phyloP scores from a whole-genome alignment of 2,797 vertebrate species.

The Zalophus californianus region DNA sequence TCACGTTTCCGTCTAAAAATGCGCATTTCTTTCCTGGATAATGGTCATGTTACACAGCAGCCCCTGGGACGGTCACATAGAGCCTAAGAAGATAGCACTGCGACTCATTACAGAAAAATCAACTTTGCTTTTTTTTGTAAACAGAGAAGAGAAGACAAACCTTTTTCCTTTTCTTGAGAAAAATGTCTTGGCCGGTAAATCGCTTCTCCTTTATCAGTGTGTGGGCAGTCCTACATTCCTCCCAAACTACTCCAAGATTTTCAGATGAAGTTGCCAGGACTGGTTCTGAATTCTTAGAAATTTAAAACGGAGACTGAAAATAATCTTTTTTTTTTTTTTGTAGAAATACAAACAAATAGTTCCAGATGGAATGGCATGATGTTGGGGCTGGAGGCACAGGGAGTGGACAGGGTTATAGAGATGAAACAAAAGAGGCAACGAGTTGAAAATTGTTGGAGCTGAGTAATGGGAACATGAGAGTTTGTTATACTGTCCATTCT shows the following conservation, averaged over 20 bases:
- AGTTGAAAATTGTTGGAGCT: neutral
- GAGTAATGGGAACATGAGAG: neutral
- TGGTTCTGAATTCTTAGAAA: slow-evolving; percentile 39
- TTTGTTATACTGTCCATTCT: neutral
- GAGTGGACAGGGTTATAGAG: neutral
- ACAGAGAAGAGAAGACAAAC: slow-evolving; percentile 50
- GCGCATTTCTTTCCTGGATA: slow-evolving; percentile 39
- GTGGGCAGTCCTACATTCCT: slow-evolving; percentile 58
- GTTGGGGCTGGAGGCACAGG: neutral
- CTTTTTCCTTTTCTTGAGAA: slow-evolving; percentile 68
- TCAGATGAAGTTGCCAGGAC: slow-evolving; percentile 37
- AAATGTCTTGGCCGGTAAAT: slow-evolving; percentile 66
- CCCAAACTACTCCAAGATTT: slow-evolving; percentile 48
- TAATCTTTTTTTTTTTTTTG: neutral
- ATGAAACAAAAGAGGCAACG: neutral
- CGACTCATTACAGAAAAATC: slow-evolving; percentile 54
- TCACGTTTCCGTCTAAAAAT: slow-evolving; percentile 66
- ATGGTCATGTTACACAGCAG: slow-evolving; percentile 3
- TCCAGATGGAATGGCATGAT: slow-evolving; percentile 24
- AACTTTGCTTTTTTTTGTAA: neutral
- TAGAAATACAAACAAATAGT: slow-evolving; percentile 47
- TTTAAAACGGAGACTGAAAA: slow-evolving; percentile 55
- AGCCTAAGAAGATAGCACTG: neutral
- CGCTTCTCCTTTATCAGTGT: slow-evolving; percentile 56
- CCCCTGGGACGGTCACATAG: slow-evolving; percentile 23